Conservation (phyloP, 30 jellyfish, hydroid and myxozoan species). For the Aurelia sp. region DNA sequence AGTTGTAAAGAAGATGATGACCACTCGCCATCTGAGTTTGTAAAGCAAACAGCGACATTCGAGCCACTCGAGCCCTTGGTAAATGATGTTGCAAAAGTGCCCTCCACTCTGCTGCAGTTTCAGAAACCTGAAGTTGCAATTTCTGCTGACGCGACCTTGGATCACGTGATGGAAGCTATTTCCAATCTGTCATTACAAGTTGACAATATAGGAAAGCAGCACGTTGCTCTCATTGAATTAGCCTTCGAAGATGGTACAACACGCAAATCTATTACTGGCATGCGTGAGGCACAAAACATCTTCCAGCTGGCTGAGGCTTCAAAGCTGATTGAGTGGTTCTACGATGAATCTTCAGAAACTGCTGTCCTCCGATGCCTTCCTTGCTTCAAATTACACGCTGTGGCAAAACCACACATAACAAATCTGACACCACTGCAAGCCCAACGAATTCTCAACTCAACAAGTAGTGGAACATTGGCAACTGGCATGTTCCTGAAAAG, state of each 20-base stretch:
- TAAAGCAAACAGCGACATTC: too few species aligned
- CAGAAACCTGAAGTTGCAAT: too few species aligned
- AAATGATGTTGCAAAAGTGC: too few species aligned
- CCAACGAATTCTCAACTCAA: constrained; percentile 11
- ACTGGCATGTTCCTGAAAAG: constrained; percentile 21
- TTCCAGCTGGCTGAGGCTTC: constrained; percentile 22
- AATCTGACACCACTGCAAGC: constrained; percentile 41
- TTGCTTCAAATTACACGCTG: constrained; percentile 8
- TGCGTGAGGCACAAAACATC: constrained; percentile 28
- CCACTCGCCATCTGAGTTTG: too few species aligned
- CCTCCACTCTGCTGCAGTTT: too few species aligned
- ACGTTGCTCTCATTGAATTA: constrained; percentile 10
- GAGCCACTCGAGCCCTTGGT: too few species aligned
- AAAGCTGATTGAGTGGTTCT: constrained; percentile 46
- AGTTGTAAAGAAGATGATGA: too few species aligned
- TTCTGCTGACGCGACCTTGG: too few species aligned
- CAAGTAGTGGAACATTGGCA: constrained; percentile 28
- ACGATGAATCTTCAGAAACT: constrained; percentile 30
- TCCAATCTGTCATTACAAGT: constrained; percentile 25
- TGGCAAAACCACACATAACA: neutral
- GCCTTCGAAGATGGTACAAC: constrained; percentile 32
- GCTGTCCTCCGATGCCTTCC: constrained; percentile 45
- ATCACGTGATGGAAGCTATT: constrained; percentile 31
- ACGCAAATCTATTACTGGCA: neutral
- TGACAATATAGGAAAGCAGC: constrained; percentile 42